A percentile compares a stretch with the other conserved stretches of the same genome.
phyloP scores from a whole-genome alignment of 37 sponge, comb jelly and placozoan genomes.

The Beroe ovata region DNA sequence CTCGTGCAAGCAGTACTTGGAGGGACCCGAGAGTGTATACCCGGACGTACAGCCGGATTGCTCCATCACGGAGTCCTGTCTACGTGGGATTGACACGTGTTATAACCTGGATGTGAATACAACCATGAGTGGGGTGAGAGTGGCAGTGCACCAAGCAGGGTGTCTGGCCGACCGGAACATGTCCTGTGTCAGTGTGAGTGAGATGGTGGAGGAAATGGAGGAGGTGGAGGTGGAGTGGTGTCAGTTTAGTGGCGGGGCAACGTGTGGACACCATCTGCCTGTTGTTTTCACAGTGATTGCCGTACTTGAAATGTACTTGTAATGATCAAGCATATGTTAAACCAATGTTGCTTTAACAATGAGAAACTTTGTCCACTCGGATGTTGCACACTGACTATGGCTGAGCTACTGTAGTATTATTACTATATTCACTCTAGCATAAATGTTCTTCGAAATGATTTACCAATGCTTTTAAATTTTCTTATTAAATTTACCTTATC shows the following conservation, averaged over 20 bases:
- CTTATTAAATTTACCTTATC: slow-evolving; percentile 24
- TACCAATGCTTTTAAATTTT: too few relatives aligned
- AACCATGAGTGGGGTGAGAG: not conserved
- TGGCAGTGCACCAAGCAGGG: not conserved
- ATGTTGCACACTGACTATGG: too few relatives aligned
- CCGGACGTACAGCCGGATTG: not conserved
- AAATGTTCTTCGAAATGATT: too few relatives aligned
- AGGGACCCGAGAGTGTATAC: not conserved
- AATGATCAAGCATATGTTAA: too few relatives aligned
- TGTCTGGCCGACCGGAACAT: not conserved
- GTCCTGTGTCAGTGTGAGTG: not conserved
- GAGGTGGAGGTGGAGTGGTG: not conserved
- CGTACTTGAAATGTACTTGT: too few relatives aligned
- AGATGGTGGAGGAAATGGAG: not conserved
- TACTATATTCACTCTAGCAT: too few relatives aligned
- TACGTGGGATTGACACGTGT: not conserved
- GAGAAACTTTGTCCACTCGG: too few relatives aligned
- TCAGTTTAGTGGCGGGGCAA: not conserved
- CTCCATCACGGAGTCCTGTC: not conserved
- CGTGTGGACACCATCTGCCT: too few relatives aligned
- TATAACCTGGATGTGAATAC: not conserved
- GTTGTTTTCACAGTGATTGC: too few relatives aligned
- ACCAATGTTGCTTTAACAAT: too few relatives aligned
- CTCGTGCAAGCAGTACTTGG: not conserved
- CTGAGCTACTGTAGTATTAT: too few relatives aligned